Evolutionary conservation across 2,888 invertebrate genomes (phyloP).

Genomic region (Epsilonema sp.): DNA sequence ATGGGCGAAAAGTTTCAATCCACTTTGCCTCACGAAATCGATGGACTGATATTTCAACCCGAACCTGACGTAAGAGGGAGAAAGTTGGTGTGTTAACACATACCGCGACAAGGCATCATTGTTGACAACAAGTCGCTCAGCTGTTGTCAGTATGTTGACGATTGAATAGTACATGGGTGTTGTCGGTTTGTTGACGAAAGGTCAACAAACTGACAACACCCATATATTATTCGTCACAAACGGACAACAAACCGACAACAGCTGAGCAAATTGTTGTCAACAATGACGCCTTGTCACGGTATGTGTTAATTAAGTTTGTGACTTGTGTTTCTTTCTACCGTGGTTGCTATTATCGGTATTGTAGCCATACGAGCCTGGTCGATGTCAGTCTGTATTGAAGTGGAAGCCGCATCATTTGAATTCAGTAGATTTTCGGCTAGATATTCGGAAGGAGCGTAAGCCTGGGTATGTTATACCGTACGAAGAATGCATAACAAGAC

Average conservation of each 20-base stretch:
- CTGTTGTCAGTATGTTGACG: no score
- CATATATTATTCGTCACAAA: no score
- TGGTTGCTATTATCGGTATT: conserved; percentile 16
- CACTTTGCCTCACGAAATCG: conserved; percentile 73
- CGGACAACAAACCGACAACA: no score
- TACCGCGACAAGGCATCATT: no score
- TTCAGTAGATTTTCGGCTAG: conserved; percentile 80
- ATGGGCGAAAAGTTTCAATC: conserved; percentile 61
- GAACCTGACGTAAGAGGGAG: conserved; percentile 52
- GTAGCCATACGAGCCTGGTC: conserved; percentile 60
- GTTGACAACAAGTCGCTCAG: no score
- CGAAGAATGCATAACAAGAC: background rate
- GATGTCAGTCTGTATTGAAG: conserved; percentile 64
- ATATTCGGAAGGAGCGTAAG: conserved; percentile 46
- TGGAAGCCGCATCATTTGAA: conserved; percentile 91
- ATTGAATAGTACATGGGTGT: no score
- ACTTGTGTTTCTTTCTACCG: background rate
- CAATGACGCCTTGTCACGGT: no score
- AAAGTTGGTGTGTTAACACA: no score
- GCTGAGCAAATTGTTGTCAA: no score
- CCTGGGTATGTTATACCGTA: conserved; percentile 28
- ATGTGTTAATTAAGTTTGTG: no score
- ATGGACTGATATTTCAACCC: conserved; percentile 94
- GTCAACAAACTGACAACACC: no score
- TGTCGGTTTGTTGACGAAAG: no score